Base-by-base conservation (phyloP, 2,797 vertebrate species). In the Remorina albescens region DNA sequence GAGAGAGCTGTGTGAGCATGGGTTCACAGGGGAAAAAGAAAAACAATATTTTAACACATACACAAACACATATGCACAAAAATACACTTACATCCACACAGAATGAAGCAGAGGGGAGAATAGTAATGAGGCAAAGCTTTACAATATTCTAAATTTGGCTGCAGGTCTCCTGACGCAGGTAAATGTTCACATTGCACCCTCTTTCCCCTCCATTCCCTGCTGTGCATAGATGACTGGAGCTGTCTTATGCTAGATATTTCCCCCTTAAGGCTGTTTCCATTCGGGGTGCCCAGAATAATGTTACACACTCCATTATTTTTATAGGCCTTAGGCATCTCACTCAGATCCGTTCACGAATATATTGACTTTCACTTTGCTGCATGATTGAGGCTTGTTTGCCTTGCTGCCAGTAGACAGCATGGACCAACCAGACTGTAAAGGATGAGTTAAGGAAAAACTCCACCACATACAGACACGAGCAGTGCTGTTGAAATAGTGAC, bases 241-340 rank as follows among this genome's bases (percentile, higher is more conserved):
- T 71, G 81, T 85, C 85, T 89, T 79, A 86, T 80, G 74, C 75
- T 60, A 68, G 78, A 88, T 90, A 89, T 82, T 88, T 73, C 67
- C 80, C 86, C 89, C 90, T 86, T 65, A 84, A 87, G 85, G 88
- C 82, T 89, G 87, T 87, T 90, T 90, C 88, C 88, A 89, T 91
- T 90, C 83, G 75, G 68, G 85, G 74, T 79, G 70, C 80, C 25
- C 26, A 72, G 86, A 87, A 89, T 91, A 92, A 90, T 88, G 88
- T 91, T 90, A 90, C 86, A 90, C 90, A 88, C 86, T 88, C 88
- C 86, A 89, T 92, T 92, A 89, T 91, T 89, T 91, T 91, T 92
- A 89, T 82, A 92, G 82, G 76, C 89, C 88, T 71, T 59, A 46
- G 87, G 91, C 87, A 81, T 80, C 87, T 81, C 78, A 85, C 84